These are phyloP conservation scores for Apis laboriosa DNA, from an alignment of 1,140 invertebrate genomes.

Conservation along the genomic window DNA sequence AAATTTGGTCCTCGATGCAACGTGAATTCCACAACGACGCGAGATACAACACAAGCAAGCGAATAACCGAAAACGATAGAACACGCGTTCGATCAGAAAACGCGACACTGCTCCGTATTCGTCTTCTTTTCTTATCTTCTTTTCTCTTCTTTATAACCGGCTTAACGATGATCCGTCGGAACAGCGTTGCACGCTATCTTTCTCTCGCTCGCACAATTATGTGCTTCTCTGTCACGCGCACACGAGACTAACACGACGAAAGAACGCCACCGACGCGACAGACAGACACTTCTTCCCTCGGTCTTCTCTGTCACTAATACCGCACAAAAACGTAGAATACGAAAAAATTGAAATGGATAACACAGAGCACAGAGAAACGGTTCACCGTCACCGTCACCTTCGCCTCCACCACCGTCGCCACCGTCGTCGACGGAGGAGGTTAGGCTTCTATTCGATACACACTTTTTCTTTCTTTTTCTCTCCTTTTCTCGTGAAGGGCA, in stretches of 20 bases:
- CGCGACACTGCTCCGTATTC: background rate
- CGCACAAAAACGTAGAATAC: conserved; percentile 12
- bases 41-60: background rate
- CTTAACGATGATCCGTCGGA: background rate
- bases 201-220: background rate
- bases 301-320: conserved; percentile 5
- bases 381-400: conserved; percentile 53
- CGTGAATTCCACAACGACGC: background rate
- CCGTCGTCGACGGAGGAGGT: conserved; percentile 46
- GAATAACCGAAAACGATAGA: background rate
- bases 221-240: background rate
- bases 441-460: conserved; percentile 25
- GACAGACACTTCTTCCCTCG: conserved; percentile 17
- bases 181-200: background rate
- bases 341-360: background rate
- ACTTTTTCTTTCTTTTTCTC: background rate
- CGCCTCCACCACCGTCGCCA: conserved; percentile 19
- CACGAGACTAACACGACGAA: background rate
- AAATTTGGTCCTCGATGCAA: conserved; percentile 10
- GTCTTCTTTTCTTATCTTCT: background rate
- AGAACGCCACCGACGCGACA: conserved; percentile 21
- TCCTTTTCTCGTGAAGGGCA: background rate
- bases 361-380: conserved; percentile 42
- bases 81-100: background rate
- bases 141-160: background rate